A percentile compares a stretch with the other conserved stretches of the same genome.
Evolutionary conservation across 2,113 vertebrate genomes (phyloP).

Genomic region (Charadrius vociferus): DNA sequence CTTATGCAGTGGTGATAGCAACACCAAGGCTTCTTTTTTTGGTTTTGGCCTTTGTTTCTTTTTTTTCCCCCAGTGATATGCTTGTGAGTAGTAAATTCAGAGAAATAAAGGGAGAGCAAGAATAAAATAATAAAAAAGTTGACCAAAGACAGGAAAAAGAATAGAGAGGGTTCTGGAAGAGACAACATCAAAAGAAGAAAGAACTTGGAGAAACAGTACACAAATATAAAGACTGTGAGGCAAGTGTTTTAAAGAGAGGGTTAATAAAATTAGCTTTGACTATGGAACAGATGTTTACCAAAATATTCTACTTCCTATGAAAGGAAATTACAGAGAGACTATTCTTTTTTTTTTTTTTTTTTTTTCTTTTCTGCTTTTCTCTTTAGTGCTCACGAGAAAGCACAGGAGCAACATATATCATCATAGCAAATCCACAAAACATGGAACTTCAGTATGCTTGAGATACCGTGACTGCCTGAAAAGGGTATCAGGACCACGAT

Average conservation of each 20-base stretch:
- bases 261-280: not conserved
- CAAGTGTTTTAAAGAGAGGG: not conserved
- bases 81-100: not conserved
- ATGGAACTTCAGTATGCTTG: fast-evolving
- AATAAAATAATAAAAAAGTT: not conserved
- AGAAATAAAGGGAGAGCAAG: not conserved
- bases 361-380: not conserved
- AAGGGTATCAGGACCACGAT: not conserved
- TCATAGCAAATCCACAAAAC: fast-evolving
- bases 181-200: not conserved
- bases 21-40: not conserved
- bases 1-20: not conserved
- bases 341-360: not conserved
- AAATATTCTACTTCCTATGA: not conserved
- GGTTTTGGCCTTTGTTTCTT: not conserved
- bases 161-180: not conserved
- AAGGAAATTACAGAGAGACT: not conserved
- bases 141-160: not conserved
- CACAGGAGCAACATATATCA: not conserved
- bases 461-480: not conserved
- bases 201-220: not conserved
- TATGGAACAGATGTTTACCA: not conserved
- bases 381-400: not conserved
- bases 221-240: not conserved
- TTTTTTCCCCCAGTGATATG: no score